Evolutionary conservation across 2,888 invertebrate species (phyloP), one percentile per base, ranked within the genome.

Genomic region (Eupithecia abbreviata): DNA sequence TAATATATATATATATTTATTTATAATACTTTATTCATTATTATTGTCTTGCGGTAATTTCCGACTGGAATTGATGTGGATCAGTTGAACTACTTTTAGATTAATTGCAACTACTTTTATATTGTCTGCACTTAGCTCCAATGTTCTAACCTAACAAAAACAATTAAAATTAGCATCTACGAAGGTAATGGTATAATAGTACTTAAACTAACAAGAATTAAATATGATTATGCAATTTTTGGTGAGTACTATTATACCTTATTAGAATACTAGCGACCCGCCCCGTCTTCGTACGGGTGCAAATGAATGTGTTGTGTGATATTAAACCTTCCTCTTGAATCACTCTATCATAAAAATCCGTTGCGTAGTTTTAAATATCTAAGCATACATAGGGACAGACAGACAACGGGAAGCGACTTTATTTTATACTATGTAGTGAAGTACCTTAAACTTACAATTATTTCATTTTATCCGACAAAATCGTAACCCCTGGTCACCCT

Each of bases 401-500:
- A 30, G 30, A 30, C 30, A 30, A 30, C 30, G 30, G 30, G 30
- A 30, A 30, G 30, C 30, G 30, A 30, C 30, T 30, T 30, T 30
- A 30, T 30, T 30, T 30, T 30, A 30, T 30, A 30, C 30, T 30
- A 30, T 30, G 30, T 30, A 30, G 30, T 30, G 43, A 58, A 18
- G 55, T 7, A 7, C 55, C n/a, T 15, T 13, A 62, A 30, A 47
- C 43, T 42, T 41, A 67, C 45, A 51, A 30, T 43, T 69, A 15
- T 7, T 15, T 7, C 3, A 62, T 62, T 75, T 73, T 73, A 30
- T 75, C 77, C 41, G 42, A 3, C 4, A 75, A 49, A 75, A 72
- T 42, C 55, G 13, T 3, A 15, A 70, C 12, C 7, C 71, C 65
- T 81, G 79, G 82, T 62, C 74, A 79, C 80, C 77, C 74, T 55